phyloP scores from a whole-genome alignment of 2,113 vertebrate genomes.

The Notechis scutatus region DNA sequence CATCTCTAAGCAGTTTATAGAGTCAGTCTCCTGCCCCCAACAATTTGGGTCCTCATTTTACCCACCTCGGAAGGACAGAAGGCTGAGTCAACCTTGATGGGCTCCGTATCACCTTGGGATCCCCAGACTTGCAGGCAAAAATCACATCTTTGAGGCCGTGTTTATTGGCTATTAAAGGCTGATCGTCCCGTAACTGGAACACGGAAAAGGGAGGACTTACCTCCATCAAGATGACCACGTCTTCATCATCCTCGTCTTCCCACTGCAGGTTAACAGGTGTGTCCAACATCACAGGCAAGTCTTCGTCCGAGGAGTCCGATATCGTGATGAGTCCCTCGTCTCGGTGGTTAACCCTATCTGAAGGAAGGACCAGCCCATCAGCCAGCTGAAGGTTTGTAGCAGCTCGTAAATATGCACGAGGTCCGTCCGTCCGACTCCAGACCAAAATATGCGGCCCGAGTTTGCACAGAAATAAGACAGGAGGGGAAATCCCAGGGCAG shows the following conservation, averaged over 20 bases:
- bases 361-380: constrained; percentile 19
- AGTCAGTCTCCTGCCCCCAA: too few species aligned
- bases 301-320: constrained; percentile 91
- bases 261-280: constrained; percentile 63
- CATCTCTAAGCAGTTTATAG: too few species aligned
- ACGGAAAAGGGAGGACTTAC: constrained; percentile 53
- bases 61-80: too few species aligned
- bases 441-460: constrained; percentile 1
- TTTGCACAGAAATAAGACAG: not conserved
- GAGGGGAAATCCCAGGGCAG: constrained; percentile 17
- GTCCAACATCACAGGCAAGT: constrained; percentile 73
- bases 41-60: too few species aligned
- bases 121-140: too few species aligned
- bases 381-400: not conserved
- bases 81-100: too few species aligned
- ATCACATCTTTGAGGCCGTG: too few species aligned
- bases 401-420: not conserved
- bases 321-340: constrained; percentile 80
- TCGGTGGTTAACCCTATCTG: constrained; percentile 71
- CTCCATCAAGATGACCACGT: constrained; percentile 83
- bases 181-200: too few species aligned
- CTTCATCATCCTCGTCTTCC: constrained; percentile 71
- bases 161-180: not conserved
- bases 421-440: rapidly evolving
- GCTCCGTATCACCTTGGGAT: too few species aligned